phyloP scores from a whole-genome alignment of 2,113 vertebrate genomes.

The Plotosus lineatus region DNA sequence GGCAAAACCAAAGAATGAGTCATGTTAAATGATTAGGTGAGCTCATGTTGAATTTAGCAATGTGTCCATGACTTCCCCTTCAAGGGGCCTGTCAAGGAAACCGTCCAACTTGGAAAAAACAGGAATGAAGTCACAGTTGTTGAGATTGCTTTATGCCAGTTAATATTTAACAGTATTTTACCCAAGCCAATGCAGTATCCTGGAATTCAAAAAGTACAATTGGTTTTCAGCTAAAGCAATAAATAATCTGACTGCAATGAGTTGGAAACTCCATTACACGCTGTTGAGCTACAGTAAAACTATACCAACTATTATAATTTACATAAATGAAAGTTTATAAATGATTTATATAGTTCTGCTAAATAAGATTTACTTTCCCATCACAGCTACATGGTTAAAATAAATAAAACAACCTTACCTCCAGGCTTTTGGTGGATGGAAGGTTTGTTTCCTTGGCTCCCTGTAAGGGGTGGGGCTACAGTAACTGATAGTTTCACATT shows the following conservation, averaged over 20 bases:
- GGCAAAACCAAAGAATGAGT: conserved; percentile 33
- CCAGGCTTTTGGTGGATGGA: conserved; percentile 69
- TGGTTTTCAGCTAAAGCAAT: background rate
- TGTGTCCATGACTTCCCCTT: conserved; percentile 32
- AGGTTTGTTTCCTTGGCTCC: conserved; percentile 68
- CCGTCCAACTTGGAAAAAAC: conserved; percentile 42
- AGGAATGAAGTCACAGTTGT: conserved; percentile 51
- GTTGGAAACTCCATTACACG: background rate
- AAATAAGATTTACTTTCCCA: background rate
- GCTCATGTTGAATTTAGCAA: conserved; percentile 47
- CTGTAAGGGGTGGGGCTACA: conserved; percentile 78
- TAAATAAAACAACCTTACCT: conserved; percentile 65
- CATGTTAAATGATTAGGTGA: conserved; percentile 48
- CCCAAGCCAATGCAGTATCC: conserved; percentile 36
- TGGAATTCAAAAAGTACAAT: conserved; percentile 17
- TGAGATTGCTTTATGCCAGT: conserved; percentile 41
- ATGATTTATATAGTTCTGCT: background rate
- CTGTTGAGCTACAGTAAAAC: background rate
- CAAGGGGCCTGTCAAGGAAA: conserved; percentile 46
- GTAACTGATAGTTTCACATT: conserved; percentile 72
- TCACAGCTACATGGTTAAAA: background rate
- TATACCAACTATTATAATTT: background rate
- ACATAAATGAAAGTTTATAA: background rate
- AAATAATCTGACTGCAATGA: background rate
- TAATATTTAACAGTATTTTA: conserved; percentile 45